Conservation (phyloP, 1,140 invertebrate species). For the Lethrus apterus region DNA sequence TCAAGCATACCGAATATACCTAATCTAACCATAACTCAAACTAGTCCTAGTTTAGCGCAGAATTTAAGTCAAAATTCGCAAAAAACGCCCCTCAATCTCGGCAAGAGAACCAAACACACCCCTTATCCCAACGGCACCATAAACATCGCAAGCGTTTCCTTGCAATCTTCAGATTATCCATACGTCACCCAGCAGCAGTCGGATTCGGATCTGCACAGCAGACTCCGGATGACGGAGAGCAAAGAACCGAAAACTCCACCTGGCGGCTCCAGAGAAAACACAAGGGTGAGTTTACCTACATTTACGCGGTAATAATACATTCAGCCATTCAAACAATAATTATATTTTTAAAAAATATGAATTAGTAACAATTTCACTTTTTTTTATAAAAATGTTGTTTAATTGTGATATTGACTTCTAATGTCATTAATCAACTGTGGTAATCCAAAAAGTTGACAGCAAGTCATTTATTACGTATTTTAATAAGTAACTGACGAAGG, state of each 20-base stretch:
- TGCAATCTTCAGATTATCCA: not conserved
- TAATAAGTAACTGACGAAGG: too few relatives aligned
- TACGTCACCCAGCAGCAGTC: not conserved
- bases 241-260: not conserved
- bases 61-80: constrained; percentile 7
- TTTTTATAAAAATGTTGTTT: too few relatives aligned
- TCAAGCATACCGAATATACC: constrained; percentile 24
- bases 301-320: too few relatives aligned
- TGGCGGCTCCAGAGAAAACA: not conserved
- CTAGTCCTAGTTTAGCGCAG: constrained; percentile 36
- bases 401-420: too few relatives aligned
- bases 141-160: not conserved
- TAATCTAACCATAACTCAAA: constrained; percentile 27
- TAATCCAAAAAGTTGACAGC: too few relatives aligned
- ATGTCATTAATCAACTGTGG: too few relatives aligned
- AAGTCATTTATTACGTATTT: too few relatives aligned
- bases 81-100: constrained; percentile 19
- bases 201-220: not conserved
- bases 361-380: too few relatives aligned
- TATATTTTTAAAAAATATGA: too few relatives aligned
- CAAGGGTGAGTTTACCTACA: too few relatives aligned
- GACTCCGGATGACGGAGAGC: not conserved
- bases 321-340: too few relatives aligned
- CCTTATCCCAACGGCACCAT: constrained; percentile 16
- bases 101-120: constrained; percentile 8